Evolutionary conservation across 1,140 invertebrate species (phyloP), one percentile per base, ranked within the genome.

Genomic region (Drosophila lacteicornis): DNA sequence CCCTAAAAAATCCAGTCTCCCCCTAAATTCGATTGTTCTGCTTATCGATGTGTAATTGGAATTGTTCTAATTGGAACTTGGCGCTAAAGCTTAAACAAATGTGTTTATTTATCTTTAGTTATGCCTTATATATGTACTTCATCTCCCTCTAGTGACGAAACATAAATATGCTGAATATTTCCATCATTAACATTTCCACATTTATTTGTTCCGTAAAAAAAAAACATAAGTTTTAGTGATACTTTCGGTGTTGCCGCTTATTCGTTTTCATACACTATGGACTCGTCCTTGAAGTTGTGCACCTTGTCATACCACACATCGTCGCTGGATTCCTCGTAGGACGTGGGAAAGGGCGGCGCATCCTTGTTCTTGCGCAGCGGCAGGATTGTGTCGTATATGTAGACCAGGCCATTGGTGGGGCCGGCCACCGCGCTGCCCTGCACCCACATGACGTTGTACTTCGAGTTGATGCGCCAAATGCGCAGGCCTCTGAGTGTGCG

Each of bases 361-460:
- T 94, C 94, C 78, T 93, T 94, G 3, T 88, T 91, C 91, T 94
- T 95, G 77, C 93, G 95, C 7, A 94, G 75, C 2, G 95, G 95
- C 38, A 98, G 91, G 33, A 96, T 78, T 17, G 97, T 97, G 91
- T 99, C 98, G 81, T 95, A 97, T 53, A 99, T 94, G 77, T 96
- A 95, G 15, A 97, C 95, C 80, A 96, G 95, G n/a, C 94, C 95
- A 90, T 97, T 97, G 1, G 94, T 96, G 81, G 95, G 95, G 11
- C 98, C 98, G 43, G 98, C 96, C 70, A 98, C 94, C 36, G 93
- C 94, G 9, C 94, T 94, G n/a, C 98, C 98, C 75, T 94, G 92
- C 11, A 99, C 96, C 94, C 96, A 99, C 22, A 99, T 94, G 0
- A 99, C 95, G 94, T 99, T 99, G 91, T 98, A 96, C 91, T 98